Percentiles rank a stretch among this genome's conserved stretches.
These are phyloP conservation scores for Macaca fascicularis DNA, from an alignment of 2,113 vertebrate genomes.

Conservation along the genomic window DNA sequence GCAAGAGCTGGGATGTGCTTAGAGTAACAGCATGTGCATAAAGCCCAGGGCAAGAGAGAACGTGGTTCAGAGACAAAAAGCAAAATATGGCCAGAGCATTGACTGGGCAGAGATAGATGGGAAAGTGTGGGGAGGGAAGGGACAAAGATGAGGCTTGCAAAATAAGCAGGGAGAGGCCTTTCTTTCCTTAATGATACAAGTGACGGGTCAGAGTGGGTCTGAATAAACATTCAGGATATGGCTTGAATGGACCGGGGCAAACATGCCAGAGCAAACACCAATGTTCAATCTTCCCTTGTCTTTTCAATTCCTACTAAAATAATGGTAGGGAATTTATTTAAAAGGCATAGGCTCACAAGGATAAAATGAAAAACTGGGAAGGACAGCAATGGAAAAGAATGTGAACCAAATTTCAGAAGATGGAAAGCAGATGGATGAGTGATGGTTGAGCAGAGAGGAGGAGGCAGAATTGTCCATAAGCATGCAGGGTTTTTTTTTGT, in stretches of 20 bases:
- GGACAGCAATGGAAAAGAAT: background rate
- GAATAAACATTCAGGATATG: background rate
- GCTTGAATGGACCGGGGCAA: background rate
- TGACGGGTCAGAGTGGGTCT: background rate
- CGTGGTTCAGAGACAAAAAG: background rate
- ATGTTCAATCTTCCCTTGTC: background rate
- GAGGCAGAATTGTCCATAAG: background rate
- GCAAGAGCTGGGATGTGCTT: background rate
- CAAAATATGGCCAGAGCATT: background rate
- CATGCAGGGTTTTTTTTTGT: too few relatives aligned
- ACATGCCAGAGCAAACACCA: background rate
- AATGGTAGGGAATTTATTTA: conserved; percentile 8
- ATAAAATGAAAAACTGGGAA: background rate
- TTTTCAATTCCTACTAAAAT: background rate
- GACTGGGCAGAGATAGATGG: background rate
- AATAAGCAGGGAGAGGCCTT: background rate
- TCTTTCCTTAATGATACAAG: background rate
- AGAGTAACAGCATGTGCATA: background rate
- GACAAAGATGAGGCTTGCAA: background rate
- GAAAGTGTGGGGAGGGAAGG: background rate
- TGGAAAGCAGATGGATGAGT: background rate
- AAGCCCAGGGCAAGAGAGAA: background rate
- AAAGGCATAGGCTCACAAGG: background rate
- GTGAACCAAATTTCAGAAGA: background rate
- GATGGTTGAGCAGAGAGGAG: background rate